Conservation (phyloP, 1,140 invertebrate species). For the Drosophila insularis region DNA sequence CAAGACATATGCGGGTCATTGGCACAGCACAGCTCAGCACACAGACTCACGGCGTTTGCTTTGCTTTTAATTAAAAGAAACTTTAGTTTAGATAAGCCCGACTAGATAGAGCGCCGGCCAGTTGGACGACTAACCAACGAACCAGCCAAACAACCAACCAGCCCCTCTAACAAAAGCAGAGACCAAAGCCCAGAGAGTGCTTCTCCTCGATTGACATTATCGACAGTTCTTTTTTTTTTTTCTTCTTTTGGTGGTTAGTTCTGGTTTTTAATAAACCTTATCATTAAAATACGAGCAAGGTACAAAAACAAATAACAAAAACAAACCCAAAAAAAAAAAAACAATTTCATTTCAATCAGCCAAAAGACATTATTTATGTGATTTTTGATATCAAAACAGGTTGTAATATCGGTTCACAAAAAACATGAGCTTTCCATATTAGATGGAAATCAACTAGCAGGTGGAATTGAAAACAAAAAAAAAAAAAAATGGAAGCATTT, state of each 20-base stretch:
- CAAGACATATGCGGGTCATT: slow-evolving; percentile 74
- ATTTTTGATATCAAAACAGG: slow-evolving; percentile 73
- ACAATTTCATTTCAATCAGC: slow-evolving; percentile 45
- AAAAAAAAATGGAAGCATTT: not conserved
- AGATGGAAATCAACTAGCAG: not conserved
- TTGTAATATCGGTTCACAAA: slow-evolving; percentile 45
- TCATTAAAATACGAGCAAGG: slow-evolving; percentile 69
- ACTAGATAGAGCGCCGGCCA: slow-evolving; percentile 50
- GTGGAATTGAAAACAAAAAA: not conserved
- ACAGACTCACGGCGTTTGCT: slow-evolving; percentile 44
- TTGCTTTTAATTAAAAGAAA: slow-evolving; percentile 81
- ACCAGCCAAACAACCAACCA: not conserved
- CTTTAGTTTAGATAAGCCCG: slow-evolving; percentile 72
- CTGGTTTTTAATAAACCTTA: slow-evolving; percentile 62
- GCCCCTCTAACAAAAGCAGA: slow-evolving; percentile 14
- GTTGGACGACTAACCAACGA: not conserved
- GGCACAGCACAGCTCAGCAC: slow-evolving; percentile 35
- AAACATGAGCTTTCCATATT: slow-evolving; percentile 66
- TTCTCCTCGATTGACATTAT: slow-evolving; percentile 54
- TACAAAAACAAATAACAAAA: slow-evolving; percentile 5
- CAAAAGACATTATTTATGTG: slow-evolving; percentile 70
- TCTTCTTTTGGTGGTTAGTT: slow-evolving; percentile 21
- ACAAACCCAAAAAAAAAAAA: slow-evolving; percentile 16
- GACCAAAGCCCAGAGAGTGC: slow-evolving; percentile 34
- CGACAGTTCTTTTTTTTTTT: slow-evolving; percentile 42